phyloP scores from a whole-genome alignment of 2,797 vertebrate species.

The Malurus leucopterus region DNA sequence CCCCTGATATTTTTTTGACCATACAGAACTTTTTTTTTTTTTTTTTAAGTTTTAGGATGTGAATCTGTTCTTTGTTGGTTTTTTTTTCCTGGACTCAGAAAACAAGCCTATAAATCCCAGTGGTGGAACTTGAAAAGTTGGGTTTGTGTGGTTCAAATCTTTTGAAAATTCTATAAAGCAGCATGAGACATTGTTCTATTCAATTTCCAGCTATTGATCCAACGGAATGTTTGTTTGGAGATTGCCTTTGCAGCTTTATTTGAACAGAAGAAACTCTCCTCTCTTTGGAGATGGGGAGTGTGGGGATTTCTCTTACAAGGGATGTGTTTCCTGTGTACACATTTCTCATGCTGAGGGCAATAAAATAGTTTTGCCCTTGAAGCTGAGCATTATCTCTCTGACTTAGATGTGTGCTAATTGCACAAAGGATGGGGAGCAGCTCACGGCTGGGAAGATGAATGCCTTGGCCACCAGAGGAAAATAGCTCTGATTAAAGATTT shows the following conservation, averaged over 20 bases:
- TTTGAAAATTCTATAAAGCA: constrained; percentile 72
- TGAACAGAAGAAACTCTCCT: constrained; percentile 56
- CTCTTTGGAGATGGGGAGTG: constrained; percentile 19
- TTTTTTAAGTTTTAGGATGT: background rate
- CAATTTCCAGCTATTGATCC: constrained; percentile 70
- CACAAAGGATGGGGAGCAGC: background rate
- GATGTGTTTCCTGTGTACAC: background rate
- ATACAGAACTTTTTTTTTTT: background rate
- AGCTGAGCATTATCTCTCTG: background rate
- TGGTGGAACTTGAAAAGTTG: constrained; percentile 60
- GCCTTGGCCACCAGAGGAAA: background rate
- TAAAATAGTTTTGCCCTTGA: constrained; percentile 32
- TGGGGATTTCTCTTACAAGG: constrained; percentile 28
- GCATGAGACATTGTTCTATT: constrained; percentile 67
- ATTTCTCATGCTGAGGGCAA: constrained; percentile 31
- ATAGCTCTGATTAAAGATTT: background rate
- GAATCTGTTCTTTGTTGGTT: background rate
- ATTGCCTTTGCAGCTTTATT: constrained; percentile 62
- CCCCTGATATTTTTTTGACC: background rate
- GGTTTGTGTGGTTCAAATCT: constrained; percentile 48
- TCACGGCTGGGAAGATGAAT: background rate
- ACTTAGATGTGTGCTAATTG: background rate
- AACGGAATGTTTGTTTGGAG: constrained; percentile 59
- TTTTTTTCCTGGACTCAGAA: background rate
- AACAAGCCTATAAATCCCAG: constrained; percentile 54